Evolutionary conservation across 2,888 invertebrate genomes (phyloP).

Genomic region (Agrilus mali): DNA sequence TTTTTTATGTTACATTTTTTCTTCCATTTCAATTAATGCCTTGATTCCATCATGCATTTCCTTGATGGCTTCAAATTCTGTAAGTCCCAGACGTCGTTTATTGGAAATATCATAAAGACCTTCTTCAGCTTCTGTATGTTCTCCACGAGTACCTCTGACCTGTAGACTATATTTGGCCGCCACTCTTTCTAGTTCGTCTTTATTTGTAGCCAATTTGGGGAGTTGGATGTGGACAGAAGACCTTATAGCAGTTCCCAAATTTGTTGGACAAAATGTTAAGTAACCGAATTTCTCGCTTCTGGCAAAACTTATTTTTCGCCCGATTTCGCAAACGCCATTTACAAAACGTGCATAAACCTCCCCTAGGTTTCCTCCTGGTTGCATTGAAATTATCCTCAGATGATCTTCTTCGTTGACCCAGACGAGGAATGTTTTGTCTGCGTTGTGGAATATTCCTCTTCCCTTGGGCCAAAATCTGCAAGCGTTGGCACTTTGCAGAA

Average conservation of each 20-base stretch:
- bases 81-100: constrained; percentile 51
- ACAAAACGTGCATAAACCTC: constrained; percentile 49
- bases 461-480: constrained; percentile 90
- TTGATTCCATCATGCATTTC: constrained; percentile 52
- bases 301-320: constrained; percentile 40
- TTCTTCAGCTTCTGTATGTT: constrained; percentile 46
- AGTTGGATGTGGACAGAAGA: constrained; percentile 58
- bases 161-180: constrained; percentile 47
- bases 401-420: constrained; percentile 99
- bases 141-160: constrained; percentile 45
- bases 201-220: constrained; percentile 43
- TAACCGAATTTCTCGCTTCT: constrained; percentile 49
- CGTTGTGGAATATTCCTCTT: constrained; percentile 93
- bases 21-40: constrained; percentile 45
- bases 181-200: constrained; percentile 40
- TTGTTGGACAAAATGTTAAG: constrained; percentile 62
- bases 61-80: constrained; percentile 47
- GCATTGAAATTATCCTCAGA: constrained; percentile 93
- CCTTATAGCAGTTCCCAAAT: constrained; percentile 57
- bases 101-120: constrained; percentile 54
- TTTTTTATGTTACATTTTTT: too few relatives aligned
- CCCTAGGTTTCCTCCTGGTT: constrained; percentile 83
- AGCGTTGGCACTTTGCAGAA: constrained; percentile 80
- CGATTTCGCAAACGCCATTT: constrained; percentile 39
- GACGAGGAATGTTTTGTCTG: constrained; percentile 87